Base-by-base conservation (phyloP, 2,888 invertebrate species). In the Unio pictorum region DNA sequence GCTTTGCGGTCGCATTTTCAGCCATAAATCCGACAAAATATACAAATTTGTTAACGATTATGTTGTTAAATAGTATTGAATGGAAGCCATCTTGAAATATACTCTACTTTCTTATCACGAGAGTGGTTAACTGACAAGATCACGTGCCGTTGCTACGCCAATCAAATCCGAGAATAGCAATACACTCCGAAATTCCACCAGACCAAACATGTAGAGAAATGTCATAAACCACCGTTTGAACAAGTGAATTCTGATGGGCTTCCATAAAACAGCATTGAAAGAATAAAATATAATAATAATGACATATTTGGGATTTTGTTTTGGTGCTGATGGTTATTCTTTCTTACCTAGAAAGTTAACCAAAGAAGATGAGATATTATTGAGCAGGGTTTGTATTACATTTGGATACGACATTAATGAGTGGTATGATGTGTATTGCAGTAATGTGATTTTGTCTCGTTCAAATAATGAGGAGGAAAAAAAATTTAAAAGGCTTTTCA, bases 1-100 rank as follows among this genome's bases (percentile, higher is more conserved):
- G 60, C 82, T 80, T 63, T 74, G 75, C 45, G 79, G 73, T 57
- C 84, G 84, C 86, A 86, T 86, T 74, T 78, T 84, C 64, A 64
- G 55, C 58, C 66, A 55, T 64, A 62, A 65, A 64, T 59, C 61
- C 55, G 28, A 55, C 58, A 54, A 67, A 69, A 69, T 61, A 45
- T 45, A 15, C 45, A 45, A 45, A 15, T 45, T 64, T 64, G 58
- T 57, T 67, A 71, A 70, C 66, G 66, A 71, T 72, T 69, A 66
- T 64, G 67, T 69, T 71, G 67, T 74, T 72, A 64, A 72, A 67
- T 67, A 68, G 64, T 73, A 64, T 68, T 58, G 69, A 72, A 71
- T 70, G 66, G 84, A 76, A 77, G 86, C 86, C 86, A 85, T 86
- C 78, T 84, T 86, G 84, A 82, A 81, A 77, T 79, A 80, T 80